Evolutionary conservation across 2,797 vertebrate species (phyloP), one percentile per base, ranked within the genome.

Genomic region (Tapirus indicus): DNA sequence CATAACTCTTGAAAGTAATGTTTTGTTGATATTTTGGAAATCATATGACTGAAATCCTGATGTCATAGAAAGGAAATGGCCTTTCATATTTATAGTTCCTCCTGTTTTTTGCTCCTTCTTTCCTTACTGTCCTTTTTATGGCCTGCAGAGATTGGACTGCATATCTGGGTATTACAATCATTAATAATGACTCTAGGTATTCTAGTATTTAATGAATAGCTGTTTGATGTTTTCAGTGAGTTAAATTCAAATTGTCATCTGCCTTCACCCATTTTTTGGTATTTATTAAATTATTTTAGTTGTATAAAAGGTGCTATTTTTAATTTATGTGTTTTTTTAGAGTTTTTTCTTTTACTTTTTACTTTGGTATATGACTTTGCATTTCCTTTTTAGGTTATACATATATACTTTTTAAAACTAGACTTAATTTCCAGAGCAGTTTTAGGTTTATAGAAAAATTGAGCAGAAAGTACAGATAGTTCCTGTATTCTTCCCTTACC

Each of bases 201-300:
- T 54, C 16, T 71, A 68, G 2, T 82, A 18, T 83, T 29, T 38
- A 94, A 52, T 91, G 72, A 88, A 25, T 88, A 94, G 64, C 41
- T 79, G 23, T 95, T 87, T 78, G 56, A 84, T 88, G 27, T 95
- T 88, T 95, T 94, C 66, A 88, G 66, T 83, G 49, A 52, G 11
- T 68, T 93, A 94, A 49, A 82, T 64, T 75, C 27, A 64, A n/a
- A 78, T 87, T 35, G 27, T 91, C 44, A 66, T 91, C 32, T 91
- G 58, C 78, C 49, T 83, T 94, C 29, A 83, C 27, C 32, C 35
- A 64, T 44, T 60, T 84, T 66, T 58, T 90, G 27, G 14, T 71
- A 82, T 80, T 66, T 66, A 60, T 77, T 82, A 68, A 90, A 25
- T 82, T 44, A 79, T 79, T 52, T 84, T 83, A 23, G n/a, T 94